phyloP scores from a whole-genome alignment of 1,140 invertebrate species.

The Drosophila mojavensis region DNA sequence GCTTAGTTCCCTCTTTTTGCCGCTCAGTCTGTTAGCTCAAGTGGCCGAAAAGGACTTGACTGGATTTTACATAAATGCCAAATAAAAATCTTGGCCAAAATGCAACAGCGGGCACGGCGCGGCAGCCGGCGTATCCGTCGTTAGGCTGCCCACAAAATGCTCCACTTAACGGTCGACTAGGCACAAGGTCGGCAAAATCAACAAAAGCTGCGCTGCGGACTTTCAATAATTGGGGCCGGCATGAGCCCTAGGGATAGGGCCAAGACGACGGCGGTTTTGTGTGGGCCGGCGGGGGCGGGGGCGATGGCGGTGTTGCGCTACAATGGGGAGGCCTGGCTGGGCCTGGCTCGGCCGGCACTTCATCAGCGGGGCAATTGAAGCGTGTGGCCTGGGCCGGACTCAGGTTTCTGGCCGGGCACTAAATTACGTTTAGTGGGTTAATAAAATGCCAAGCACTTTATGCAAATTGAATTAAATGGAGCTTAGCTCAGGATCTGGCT shows the following conservation, averaged over 20 bases:
- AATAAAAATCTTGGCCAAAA: constrained; percentile 40
- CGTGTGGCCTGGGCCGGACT: constrained; percentile 38
- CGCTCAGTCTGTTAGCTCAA: constrained; percentile 34
- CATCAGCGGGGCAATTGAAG: constrained; percentile 70
- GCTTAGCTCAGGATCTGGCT: constrained; percentile 46
- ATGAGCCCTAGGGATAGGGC: constrained; percentile 55
- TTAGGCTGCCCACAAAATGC: constrained; percentile 58
- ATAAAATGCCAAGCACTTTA: constrained; percentile 75
- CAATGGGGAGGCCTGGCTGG: not conserved
- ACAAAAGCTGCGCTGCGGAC: constrained; percentile 62
- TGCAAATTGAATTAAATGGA: constrained; percentile 76
- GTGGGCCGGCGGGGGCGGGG: not conserved
- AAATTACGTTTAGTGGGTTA: constrained; percentile 78
- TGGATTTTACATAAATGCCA: constrained; percentile 41
- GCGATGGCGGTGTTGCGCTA: constrained; percentile 12
- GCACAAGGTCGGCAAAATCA: constrained; percentile 72
- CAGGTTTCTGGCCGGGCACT: constrained; percentile 51
- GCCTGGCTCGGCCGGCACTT: constrained; percentile 40
- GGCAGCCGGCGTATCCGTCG: constrained; percentile 15
- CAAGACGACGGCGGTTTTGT: not conserved
- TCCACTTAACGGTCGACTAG: constrained; percentile 74
- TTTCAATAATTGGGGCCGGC: constrained; percentile 67
- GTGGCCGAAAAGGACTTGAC: constrained; percentile 49
- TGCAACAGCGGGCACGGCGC: constrained; percentile 36
- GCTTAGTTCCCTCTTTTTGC: not conserved